Percentiles rank a stretch among this genome's conserved stretches.
These are phyloP conservation scores for Calameuta pallipes DNA, from an alignment of 2,888 invertebrate species.

Conservation along the genomic window DNA sequence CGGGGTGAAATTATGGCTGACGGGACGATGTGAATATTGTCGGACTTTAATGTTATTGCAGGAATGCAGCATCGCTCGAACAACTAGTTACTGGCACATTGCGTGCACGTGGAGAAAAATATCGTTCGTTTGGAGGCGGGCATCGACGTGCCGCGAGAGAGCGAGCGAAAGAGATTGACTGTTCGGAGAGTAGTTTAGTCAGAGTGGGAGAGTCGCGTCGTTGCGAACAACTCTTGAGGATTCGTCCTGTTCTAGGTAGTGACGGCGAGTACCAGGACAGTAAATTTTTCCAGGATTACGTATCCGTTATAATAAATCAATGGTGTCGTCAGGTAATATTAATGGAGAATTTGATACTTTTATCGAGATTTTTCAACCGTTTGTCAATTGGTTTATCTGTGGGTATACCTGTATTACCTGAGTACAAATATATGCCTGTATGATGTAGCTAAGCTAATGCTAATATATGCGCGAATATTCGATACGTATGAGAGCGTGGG, in stretches of 20 bases:
- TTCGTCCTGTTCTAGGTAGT: background rate
- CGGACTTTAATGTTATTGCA: slow-evolving; percentile 29
- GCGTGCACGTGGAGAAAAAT: slow-evolving; percentile 1
- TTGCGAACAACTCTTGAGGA: background rate
- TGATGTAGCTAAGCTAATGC: background rate
- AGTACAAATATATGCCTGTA: background rate
- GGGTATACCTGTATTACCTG: background rate
- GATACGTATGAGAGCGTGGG: background rate
- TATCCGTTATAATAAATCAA: background rate
- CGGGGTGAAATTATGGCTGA: slow-evolving; percentile 30
- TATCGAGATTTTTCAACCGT: background rate
- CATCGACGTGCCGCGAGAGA: background rate
- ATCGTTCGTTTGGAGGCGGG: background rate
- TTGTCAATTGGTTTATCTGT: background rate
- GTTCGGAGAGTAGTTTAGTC: background rate
- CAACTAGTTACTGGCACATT: slow-evolving; percentile 28
- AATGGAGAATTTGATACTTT: background rate
- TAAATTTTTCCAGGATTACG: background rate
- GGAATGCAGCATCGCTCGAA: slow-evolving; percentile 34
- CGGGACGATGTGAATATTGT: slow-evolving; percentile 35
- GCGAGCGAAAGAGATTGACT: background rate
- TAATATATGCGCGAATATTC: background rate
- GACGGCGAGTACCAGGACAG: background rate
- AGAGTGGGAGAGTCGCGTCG: background rate
- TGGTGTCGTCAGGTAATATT: background rate